Conservation (phyloP, 2,797 vertebrate genomes). For the Danio kyathit region DNA sequence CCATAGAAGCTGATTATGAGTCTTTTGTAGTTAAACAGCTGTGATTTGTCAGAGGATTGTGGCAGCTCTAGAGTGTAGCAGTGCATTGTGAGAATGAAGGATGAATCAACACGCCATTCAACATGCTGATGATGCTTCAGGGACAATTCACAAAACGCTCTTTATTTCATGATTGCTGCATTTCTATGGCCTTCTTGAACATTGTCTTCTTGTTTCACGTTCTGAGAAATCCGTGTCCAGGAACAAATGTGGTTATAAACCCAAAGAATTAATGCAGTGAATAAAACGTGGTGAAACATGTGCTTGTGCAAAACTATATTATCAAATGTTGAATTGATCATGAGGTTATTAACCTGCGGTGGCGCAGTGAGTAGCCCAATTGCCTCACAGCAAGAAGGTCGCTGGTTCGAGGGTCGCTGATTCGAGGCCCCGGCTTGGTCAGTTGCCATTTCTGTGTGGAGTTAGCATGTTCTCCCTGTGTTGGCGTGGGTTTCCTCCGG, state of each 20-base stretch:
- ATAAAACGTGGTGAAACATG: neutral
- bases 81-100: conserved; percentile 54
- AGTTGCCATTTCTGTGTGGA: too few relatives aligned
- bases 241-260: conserved; percentile 7
- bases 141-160: conserved; percentile 57
- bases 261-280: neutral
- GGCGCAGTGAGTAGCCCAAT: too few relatives aligned
- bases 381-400: too few relatives aligned
- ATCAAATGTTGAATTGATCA: too few relatives aligned
- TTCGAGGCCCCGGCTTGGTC: too few relatives aligned
- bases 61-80: conserved; percentile 19
- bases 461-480: too few relatives aligned
- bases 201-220: neutral
- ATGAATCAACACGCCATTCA: conserved; percentile 66
- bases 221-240: neutral
- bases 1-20: neutral
- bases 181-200: conserved; percentile 28
- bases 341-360: too few relatives aligned
- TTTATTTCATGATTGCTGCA: conserved; percentile 60
- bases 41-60: conserved; percentile 46
- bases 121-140: conserved; percentile 60
- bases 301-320: neutral
- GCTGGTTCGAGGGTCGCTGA: too few relatives aligned
- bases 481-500: too few relatives aligned
- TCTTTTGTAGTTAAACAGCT: conserved; percentile 43